These are phyloP conservation scores for Oncorhynchus tshawytscha DNA, from an alignment of 2,113 vertebrate species.

Conservation along the genomic window DNA sequence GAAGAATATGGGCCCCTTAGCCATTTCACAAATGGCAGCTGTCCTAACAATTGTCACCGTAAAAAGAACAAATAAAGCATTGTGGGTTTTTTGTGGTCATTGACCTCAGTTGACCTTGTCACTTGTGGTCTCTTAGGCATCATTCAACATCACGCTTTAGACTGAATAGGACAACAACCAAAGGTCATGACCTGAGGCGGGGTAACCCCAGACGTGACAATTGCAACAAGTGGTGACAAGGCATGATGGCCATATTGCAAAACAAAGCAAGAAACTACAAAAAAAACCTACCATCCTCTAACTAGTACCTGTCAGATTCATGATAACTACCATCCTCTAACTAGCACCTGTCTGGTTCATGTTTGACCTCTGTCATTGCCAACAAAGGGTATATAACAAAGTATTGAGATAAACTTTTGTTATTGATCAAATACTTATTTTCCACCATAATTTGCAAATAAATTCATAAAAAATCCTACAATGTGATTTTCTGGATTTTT, in stretches of 20 bases:
- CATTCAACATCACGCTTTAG: constrained; percentile 1
- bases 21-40: constrained; percentile 40
- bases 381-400: too few species aligned
- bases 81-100: constrained; percentile 15
- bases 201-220: too few species aligned
- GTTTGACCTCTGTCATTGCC: too few species aligned
- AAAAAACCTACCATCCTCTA: background rate
- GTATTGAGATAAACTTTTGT: too few species aligned
- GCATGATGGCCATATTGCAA: background rate
- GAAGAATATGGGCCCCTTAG: constrained; percentile 17
- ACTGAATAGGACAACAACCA: background rate
- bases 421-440: too few species aligned
- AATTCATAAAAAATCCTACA: too few species aligned
- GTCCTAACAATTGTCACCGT: background rate
- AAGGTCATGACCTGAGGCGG: background rate
- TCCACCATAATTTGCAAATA: too few species aligned
- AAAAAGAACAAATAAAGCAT: constrained; percentile 26
- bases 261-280: background rate
- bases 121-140: background rate
- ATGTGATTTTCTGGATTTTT: too few species aligned
- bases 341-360: too few species aligned
- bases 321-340: too few species aligned
- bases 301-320: too few species aligned
- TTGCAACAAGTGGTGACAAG: background rate
- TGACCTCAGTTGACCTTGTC: constrained; percentile 35